A percentile compares a stretch with the other conserved stretches of the same genome.
Evolutionary conservation across 2,797 vertebrate genomes (phyloP).

Genomic region (Phrynocephalus guinanensis): DNA sequence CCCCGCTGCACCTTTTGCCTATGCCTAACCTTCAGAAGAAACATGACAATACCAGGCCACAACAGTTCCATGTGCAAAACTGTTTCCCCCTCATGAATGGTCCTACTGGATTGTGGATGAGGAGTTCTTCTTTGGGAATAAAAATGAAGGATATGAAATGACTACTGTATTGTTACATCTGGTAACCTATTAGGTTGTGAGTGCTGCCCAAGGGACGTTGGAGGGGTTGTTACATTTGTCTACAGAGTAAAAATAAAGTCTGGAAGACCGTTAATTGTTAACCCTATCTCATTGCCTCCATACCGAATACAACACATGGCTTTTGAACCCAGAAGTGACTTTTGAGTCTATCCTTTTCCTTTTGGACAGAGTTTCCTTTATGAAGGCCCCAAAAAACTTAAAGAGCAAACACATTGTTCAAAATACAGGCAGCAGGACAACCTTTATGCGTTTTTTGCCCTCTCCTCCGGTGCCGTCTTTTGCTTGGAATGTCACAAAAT

Average conservation of each 20-base stretch:
- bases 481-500: neutral
- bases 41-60: neutral
- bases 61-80: neutral
- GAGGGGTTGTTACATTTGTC: too few species aligned
- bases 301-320: neutral
- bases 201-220: neutral
- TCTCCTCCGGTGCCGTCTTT: neutral
- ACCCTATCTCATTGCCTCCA: neutral
- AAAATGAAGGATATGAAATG: neutral
- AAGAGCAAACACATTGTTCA: conserved; percentile 5
- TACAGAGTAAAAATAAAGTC: neutral
- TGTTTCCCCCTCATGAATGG: neutral
- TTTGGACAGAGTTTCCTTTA: neutral
- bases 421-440: neutral
- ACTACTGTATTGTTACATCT: neutral
- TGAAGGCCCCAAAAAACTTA: neutral
- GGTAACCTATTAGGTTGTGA: neutral
- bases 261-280: neutral
- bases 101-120: neutral
- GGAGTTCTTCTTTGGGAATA: neutral
- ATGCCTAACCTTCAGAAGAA: neutral
- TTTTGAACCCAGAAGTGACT: neutral
- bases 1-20: neutral
- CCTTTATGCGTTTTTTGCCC: neutral
- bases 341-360: neutral